phyloP scores from a whole-genome alignment of 2,888 invertebrate species.

The Griposia aprilina region DNA sequence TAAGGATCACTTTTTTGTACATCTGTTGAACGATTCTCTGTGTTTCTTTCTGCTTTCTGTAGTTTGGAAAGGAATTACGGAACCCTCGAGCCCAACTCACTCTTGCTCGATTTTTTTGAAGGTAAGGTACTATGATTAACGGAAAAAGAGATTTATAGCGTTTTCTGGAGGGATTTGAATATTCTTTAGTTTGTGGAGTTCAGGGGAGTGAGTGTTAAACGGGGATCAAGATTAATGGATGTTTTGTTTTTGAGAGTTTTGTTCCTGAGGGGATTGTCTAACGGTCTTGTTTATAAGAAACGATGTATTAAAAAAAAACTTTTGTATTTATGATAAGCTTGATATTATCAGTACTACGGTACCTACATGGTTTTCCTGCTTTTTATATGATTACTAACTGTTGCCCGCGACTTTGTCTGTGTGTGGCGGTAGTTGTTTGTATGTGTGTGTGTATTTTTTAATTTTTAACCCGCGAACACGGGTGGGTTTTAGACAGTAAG shows the following conservation, averaged over 20 bases:
- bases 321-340: neutral
- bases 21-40: neutral
- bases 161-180: constrained; percentile 42
- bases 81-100: neutral
- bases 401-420: neutral
- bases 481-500: too few relatives aligned
- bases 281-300: neutral
- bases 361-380: neutral
- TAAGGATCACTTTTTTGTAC: neutral
- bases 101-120: constrained; percentile 31
- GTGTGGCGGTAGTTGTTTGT: too few relatives aligned
- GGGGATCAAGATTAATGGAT: constrained; percentile 33
- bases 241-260: constrained; percentile 9
- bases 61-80: neutral
- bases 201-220: constrained; percentile 25
- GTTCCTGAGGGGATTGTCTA: neutral
- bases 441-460: too few relatives aligned
- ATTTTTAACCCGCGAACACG: too few relatives aligned
- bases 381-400: neutral
- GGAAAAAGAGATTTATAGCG: constrained; percentile 61
- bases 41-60: neutral
- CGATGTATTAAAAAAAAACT: neutral
- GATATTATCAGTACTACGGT: neutral
- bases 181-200: constrained; percentile 44
- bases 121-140: constrained; percentile 57